Percentiles rank a stretch among this genome's conserved stretches.
phyloP scores from a whole-genome alignment of 2,113 vertebrate species.

The Festucalex cinctus region DNA sequence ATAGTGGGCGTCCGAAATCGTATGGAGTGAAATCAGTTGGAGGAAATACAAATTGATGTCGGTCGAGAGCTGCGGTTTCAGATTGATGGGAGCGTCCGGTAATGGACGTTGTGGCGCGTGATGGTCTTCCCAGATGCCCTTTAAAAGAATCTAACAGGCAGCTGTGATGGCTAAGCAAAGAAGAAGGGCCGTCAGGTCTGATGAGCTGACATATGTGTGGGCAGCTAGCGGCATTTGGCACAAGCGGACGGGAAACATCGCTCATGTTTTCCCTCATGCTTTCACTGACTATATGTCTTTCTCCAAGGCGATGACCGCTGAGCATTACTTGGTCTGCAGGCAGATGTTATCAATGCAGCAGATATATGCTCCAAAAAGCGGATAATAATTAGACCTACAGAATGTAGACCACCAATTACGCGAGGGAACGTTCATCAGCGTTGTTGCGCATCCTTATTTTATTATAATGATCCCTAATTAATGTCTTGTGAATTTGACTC shows the following conservation, averaged over 20 bases:
- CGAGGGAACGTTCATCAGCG: too few relatives aligned
- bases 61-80: slow-evolving; percentile 41
- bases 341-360: neutral
- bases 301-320: slow-evolving; percentile 17
- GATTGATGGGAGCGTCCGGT: slow-evolving; percentile 43
- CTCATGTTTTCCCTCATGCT: slow-evolving; percentile 56
- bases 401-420: too few relatives aligned
- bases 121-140: slow-evolving; percentile 71
- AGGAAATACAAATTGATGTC: slow-evolving; percentile 44
- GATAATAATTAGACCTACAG: neutral
- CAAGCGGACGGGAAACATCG: slow-evolving; percentile 47
- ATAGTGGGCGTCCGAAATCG: slow-evolving; percentile 31
- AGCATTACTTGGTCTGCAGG: neutral
- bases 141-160: slow-evolving; percentile 65
- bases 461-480: too few relatives aligned
- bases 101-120: slow-evolving; percentile 56
- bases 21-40: slow-evolving; percentile 46
- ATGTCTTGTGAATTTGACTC: too few relatives aligned
- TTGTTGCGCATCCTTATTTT: too few relatives aligned
- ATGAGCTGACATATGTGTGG: slow-evolving; percentile 64
- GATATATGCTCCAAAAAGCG: neutral
- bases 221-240: slow-evolving; percentile 57
- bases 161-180: slow-evolving; percentile 56
- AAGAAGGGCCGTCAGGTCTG: slow-evolving; percentile 43
- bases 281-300: slow-evolving; percentile 32